A percentile compares a stretch with the other conserved stretches of the same genome.
These are phyloP conservation scores for Melospiza melodia DNA, from an alignment of 2,113 vertebrate species.

Conservation along the genomic window DNA sequence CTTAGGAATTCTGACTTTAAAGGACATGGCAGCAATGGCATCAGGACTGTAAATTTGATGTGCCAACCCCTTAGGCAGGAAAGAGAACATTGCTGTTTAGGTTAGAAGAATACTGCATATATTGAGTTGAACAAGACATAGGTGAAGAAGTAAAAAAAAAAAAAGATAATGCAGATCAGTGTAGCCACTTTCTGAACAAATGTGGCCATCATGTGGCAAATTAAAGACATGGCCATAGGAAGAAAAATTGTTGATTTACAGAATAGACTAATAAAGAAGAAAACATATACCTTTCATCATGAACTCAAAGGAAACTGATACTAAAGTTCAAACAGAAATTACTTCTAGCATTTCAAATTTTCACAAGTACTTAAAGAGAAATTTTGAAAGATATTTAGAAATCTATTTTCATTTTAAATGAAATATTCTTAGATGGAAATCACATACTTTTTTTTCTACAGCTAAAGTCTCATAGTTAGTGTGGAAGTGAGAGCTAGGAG, in stretches of 20 bases:
- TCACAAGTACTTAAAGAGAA: neutral
- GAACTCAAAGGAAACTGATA: neutral
- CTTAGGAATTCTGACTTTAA: neutral
- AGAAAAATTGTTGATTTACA: neutral
- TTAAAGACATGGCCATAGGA: neutral
- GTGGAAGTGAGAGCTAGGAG: neutral
- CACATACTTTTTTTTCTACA: neutral
- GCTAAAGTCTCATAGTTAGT: neutral
- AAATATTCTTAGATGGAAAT: neutral
- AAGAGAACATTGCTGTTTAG: neutral
- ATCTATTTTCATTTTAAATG: neutral
- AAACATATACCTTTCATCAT: neutral
- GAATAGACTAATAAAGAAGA: neutral
- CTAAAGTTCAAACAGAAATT: neutral
- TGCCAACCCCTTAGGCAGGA: neutral
- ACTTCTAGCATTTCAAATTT: neutral
- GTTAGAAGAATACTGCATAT: neutral
- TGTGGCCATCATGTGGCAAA: constrained; percentile 47
- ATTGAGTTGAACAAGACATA: neutral
- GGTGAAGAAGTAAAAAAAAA: neutral
- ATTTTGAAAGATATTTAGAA: neutral
- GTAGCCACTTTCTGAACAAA: neutral
- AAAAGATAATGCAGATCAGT: neutral
- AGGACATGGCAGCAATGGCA: neutral
- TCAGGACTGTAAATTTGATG: neutral